A percentile compares a stretch with the other conserved stretches of the same genome.
Evolutionary conservation across 2,113 vertebrate genomes (phyloP).

Genomic region (Pseudorasbora parva): DNA sequence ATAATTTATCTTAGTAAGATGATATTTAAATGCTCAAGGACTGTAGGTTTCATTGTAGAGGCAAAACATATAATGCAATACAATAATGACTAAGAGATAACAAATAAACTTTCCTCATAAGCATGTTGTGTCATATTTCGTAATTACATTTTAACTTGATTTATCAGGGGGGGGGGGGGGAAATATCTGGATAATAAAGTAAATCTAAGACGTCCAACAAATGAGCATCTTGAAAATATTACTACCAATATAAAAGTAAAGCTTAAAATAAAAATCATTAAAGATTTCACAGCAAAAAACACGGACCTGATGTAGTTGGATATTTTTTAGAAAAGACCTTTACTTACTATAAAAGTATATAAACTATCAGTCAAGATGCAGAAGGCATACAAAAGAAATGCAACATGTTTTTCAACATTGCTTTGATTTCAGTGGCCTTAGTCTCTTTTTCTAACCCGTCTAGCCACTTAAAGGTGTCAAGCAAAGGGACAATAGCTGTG

Average conservation of each 20-base stretch:
- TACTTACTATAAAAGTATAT: neutral
- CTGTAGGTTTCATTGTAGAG: too few relatives aligned
- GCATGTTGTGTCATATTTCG: neutral
- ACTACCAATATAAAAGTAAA: neutral
- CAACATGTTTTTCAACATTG: neutral
- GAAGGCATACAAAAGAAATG: neutral
- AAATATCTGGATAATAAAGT: neutral
- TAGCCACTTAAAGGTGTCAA: neutral
- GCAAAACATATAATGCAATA: neutral
- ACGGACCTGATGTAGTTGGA: neutral
- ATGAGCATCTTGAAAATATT: neutral
- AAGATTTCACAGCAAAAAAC: neutral
- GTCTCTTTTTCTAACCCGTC: neutral
- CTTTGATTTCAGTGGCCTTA: neutral
- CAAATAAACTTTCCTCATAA: neutral
- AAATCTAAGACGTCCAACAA: neutral
- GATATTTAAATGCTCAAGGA: neutral
- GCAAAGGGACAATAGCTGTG: slow-evolving; percentile 1
- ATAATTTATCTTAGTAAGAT: neutral
- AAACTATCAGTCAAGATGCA: neutral
- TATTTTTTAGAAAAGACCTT: neutral
- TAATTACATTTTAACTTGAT: neutral
- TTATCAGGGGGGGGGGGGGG: neutral
- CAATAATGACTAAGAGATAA: neutral
- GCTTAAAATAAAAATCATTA: neutral